Conservation (phyloP, 2,888 invertebrate genomes). For the Alloplasta piceator region DNA sequence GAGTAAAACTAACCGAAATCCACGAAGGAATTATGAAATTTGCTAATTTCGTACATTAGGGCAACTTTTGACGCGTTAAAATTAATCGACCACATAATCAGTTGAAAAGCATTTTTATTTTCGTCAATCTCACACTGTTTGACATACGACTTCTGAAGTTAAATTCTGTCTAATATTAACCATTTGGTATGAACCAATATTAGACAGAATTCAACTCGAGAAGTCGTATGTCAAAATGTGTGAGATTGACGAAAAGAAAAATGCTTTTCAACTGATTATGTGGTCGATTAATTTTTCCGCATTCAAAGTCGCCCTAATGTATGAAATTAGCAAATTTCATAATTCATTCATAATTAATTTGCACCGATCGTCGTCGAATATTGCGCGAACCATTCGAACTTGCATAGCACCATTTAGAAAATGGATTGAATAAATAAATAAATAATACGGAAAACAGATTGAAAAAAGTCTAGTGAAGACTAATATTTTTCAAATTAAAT, state of each 20-base stretch:
- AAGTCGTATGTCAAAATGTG: no score
- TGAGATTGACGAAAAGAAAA: not conserved
- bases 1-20: slow-evolving; percentile 45
- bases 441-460: no score
- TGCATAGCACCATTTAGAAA: no score
- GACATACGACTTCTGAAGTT: no score
- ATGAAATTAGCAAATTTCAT: slow-evolving; percentile 44
- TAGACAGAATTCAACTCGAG: not conserved
- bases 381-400: no score
- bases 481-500: no score
- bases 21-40: slow-evolving; percentile 42
- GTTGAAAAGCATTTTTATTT: not conserved
- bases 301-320: slow-evolving; percentile 24
- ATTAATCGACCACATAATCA: slow-evolving; percentile 3
- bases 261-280: slow-evolving; percentile 8
- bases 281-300: slow-evolving; percentile 3
- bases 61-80: slow-evolving; percentile 7
- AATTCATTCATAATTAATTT: slow-evolving; percentile 26
- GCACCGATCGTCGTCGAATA: not conserved
- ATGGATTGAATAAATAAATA: no score
- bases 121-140: not conserved
- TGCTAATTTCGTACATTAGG: slow-evolving; percentile 44
- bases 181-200: not conserved
- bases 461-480: no score
- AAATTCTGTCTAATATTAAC: no score